Evolutionary conservation across 2,888 invertebrate species (phyloP), one percentile per base, ranked within the genome.

Genomic region (Andrena marginata): DNA sequence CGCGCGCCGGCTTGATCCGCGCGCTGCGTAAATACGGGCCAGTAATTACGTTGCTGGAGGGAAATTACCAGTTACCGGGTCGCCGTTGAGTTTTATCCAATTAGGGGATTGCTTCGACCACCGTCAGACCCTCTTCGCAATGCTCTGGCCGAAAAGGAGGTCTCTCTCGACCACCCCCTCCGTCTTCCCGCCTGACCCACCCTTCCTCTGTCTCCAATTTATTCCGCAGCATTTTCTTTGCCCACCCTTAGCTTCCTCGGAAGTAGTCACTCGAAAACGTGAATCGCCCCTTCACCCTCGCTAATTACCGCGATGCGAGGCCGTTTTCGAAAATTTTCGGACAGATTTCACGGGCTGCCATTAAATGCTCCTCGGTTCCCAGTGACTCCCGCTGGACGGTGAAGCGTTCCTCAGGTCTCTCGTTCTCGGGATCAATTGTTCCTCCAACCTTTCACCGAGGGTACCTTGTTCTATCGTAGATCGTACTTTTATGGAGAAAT

Each of bases 11-110:
- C 80, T 79, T 80, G 86, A 84, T 77, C 73, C 77, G 77, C 87
- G 81, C 77, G 73, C 86, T 89, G 82, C 86, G 90, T 90, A 91
- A 90, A 91, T 91, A 90, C 90, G 86, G 85, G 83, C 82, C 87
- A 89, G 90, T 91, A 92, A 92, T 90, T 90, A 90, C 90, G 86
- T 90, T 90, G 89, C 84, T 86, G 87, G 85, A 85, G 84, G 86
- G 88, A 92, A 91, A 91, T 91, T 90, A 91, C 85, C 87, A 88
- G 87, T 91, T 91, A 87, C 89, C 88, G 88, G 78, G 68, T 82
- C 82, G 85, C 88, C 87, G 86, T 85, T 77, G 85, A 84, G 84
- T 85, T 91, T 91, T 87, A 90, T 90, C 87, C 89, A 90, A 92
- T 92, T 90, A 90, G 80, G 81, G 87, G 86, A 90, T 90, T 88